These are phyloP conservation scores for Sinohyriopsis cumingii DNA, from an alignment of 2,888 invertebrate genomes.

Conservation along the genomic window DNA sequence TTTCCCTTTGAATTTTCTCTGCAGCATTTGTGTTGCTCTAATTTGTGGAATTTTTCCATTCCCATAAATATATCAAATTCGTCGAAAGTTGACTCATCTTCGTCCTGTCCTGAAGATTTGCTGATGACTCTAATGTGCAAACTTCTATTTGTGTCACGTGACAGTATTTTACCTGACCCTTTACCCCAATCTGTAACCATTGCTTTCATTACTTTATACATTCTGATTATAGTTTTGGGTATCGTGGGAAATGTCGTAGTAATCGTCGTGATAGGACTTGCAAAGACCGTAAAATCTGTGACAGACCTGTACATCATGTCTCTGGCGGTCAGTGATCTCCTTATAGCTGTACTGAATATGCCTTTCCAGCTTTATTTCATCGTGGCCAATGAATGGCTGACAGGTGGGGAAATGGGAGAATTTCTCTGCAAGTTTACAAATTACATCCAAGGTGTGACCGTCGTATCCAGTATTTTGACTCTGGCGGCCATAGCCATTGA, in stretches of 20 bases:
- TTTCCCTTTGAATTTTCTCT: too few relatives aligned
- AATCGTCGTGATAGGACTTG: conserved; percentile 42
- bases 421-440: conserved; percentile 56
- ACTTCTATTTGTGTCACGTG: too few relatives aligned
- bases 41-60: too few relatives aligned
- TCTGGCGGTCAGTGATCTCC: conserved; percentile 56
- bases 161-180: conserved; percentile 36
- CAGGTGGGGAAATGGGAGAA: conserved; percentile 50
- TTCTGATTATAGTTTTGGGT: conserved; percentile 46
- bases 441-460: conserved; percentile 57
- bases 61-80: too few relatives aligned
- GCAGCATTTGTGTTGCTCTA: too few relatives aligned
- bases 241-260: conserved; percentile 52
- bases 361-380: conserved; percentile 52
- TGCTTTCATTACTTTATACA: conserved; percentile 45
- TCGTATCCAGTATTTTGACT: conserved; percentile 56
- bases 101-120: too few relatives aligned
- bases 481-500: conserved; percentile 58
- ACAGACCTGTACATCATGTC: conserved; percentile 61
- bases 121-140: too few relatives aligned
- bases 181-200: conserved; percentile 28
- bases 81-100: too few relatives aligned
- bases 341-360: conserved; percentile 57
- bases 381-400: conserved; percentile 53
- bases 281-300: conserved; percentile 40